These are phyloP conservation scores for Formicarius rufipectus DNA, from an alignment of 2,113 vertebrate genomes.

Conservation along the genomic window DNA sequence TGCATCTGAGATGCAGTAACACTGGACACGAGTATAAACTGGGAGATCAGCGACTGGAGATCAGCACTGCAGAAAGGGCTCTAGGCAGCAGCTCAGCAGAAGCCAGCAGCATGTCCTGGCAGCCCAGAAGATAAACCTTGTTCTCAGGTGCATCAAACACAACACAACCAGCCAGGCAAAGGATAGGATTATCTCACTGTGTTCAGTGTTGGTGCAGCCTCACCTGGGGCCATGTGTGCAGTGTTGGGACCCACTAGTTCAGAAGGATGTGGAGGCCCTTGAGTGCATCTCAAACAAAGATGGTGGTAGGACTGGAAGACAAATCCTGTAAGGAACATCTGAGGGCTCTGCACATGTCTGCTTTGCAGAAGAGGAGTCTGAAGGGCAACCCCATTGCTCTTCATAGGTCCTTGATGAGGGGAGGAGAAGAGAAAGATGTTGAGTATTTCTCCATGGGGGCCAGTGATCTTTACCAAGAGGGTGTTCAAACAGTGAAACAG, in stretches of 20 bases:
- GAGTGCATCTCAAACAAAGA: not conserved
- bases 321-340: not conserved
- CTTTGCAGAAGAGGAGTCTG: not conserved
- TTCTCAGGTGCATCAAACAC: rapidly evolving
- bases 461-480: not conserved
- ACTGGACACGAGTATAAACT: rapidly evolving
- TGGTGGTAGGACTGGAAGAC: not conserved
- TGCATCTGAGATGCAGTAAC: not conserved
- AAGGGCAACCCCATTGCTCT: rapidly evolving
- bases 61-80: not conserved
- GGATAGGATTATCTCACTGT: not conserved
- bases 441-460: not conserved
- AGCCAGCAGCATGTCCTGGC: not conserved
- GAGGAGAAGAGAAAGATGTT: too few species aligned
- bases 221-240: too few species aligned
- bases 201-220: not conserved
- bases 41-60: not conserved
- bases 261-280: not conserved
- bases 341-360: not conserved
- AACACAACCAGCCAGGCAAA: rapidly evolving
- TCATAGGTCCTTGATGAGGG: not conserved
- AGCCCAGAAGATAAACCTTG: not conserved
- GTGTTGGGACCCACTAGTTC: not conserved
- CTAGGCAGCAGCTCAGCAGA: not conserved
- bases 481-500: not conserved